Evolutionary conservation across 2,888 invertebrate species (phyloP).

Genomic region (Mystacides longicornis): DNA sequence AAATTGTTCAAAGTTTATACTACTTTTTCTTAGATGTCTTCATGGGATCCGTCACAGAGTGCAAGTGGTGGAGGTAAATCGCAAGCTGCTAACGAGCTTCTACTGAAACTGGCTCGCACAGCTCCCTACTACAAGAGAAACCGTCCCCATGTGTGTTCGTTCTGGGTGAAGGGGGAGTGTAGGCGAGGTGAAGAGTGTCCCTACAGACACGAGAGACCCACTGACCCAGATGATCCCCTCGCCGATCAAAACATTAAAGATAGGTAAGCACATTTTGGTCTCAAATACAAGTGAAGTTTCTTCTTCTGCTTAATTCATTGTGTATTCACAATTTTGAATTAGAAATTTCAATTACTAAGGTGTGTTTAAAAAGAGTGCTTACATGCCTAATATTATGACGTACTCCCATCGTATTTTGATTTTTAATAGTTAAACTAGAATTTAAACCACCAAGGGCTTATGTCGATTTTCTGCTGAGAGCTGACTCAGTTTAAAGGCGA

Average conservation of each 20-base stretch:
- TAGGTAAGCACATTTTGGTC: too few species aligned
- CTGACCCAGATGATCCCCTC: constrained; percentile 93
- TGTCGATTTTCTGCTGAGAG: too few species aligned
- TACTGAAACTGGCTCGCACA: constrained; percentile 82
- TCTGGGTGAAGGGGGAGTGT: constrained; percentile 98
- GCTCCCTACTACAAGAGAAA: constrained; percentile 94
- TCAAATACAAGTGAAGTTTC: too few species aligned
- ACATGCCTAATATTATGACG: too few species aligned
- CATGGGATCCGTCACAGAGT: constrained; percentile 44
- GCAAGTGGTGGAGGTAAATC: constrained; percentile 60
- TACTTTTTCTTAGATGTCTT: constrained; percentile 34
- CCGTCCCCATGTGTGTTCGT: constrained; percentile 92
- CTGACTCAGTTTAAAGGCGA: too few species aligned
- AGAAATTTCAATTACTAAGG: too few species aligned
- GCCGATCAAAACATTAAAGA: constrained; percentile 95
- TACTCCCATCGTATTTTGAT: too few species aligned
- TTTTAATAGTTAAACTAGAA: too few species aligned
- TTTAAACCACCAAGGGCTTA: too few species aligned
- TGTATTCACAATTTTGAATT: too few species aligned
- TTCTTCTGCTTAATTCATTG: too few species aligned
- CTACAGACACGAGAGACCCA: constrained; percentile 92
- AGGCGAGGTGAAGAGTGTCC: constrained; percentile 95
- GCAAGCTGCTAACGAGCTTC: constrained; percentile 71
- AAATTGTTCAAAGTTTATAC: background rate
- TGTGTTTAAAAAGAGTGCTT: too few species aligned